Evolutionary conservation across 1,140 invertebrate genomes (phyloP).

Genomic region (Calosoma granatense): DNA sequence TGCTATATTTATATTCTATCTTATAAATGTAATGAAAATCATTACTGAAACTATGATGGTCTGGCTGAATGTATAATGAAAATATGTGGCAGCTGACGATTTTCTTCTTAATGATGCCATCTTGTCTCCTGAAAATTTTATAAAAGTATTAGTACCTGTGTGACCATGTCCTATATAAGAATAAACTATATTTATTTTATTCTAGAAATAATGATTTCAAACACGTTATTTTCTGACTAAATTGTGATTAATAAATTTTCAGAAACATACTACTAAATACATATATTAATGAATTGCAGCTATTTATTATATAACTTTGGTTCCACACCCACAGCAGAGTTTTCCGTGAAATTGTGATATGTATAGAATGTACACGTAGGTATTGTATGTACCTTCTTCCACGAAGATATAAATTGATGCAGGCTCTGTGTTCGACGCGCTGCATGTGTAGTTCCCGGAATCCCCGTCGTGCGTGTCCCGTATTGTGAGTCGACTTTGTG

Average conservation of each 20-base stretch:
- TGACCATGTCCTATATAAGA: too few relatives aligned
- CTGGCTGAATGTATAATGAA: background rate
- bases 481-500: slow-evolving; percentile 73
- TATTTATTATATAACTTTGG: too few relatives aligned
- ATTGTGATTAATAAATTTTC: too few relatives aligned
- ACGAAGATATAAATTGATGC: slow-evolving; percentile 84
- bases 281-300: too few relatives aligned
- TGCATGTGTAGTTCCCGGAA: slow-evolving; percentile 86
- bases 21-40: background rate
- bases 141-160: background rate
- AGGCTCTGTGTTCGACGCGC: slow-evolving; percentile 77
- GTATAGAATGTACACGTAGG: too few relatives aligned
- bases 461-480: slow-evolving; percentile 72
- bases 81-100: background rate
- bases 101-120: background rate
- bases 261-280: too few relatives aligned
- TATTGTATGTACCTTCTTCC: slow-evolving; percentile 72
- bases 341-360: too few relatives aligned
- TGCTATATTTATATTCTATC: background rate
- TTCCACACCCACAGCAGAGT: too few relatives aligned
- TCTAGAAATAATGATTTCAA: too few relatives aligned
- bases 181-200: too few relatives aligned
- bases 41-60: background rate
- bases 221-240: too few relatives aligned
- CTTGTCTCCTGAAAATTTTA: background rate